A percentile compares a stretch with the other conserved stretches of the same genome.
phyloP scores from a whole-genome alignment of 2,888 invertebrate genomes.

The Fragum fragum region DNA sequence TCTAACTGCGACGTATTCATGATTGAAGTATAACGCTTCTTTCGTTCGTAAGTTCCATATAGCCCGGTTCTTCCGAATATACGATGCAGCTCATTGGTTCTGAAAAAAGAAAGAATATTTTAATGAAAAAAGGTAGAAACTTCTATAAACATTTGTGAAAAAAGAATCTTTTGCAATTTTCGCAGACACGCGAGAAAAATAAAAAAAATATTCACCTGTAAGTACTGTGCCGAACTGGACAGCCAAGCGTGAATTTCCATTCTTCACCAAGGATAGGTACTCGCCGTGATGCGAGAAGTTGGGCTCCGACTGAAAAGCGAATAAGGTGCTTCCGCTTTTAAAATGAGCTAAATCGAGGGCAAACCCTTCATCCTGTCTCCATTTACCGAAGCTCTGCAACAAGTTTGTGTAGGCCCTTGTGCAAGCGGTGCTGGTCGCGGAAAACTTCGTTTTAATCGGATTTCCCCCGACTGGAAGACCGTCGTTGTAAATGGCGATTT shows the following conservation, averaged over 20 bases:
- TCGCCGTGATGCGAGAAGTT: constrained; percentile 43
- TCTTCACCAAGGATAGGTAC: constrained; percentile 41
- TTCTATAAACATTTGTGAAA: no score
- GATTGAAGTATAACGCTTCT: constrained; percentile 29
- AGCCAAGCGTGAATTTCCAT: constrained; percentile 34
- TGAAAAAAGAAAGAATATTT: constrained; percentile 28
- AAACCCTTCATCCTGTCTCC: constrained; percentile 44
- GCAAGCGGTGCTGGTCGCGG: constrained; percentile 5
- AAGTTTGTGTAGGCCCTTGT: constrained; percentile 46
- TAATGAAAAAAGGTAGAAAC: no score
- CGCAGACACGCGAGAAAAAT: neutral
- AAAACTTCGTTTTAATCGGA: constrained; percentile 34
- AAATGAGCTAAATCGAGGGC: constrained; percentile 21
- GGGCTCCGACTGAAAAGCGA: constrained; percentile 41
- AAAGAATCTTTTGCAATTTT: no score
- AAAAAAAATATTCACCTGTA: neutral
- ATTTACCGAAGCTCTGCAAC: constrained; percentile 40
- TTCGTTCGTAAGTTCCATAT: constrained; percentile 33
- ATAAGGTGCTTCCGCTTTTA: constrained; percentile 31
- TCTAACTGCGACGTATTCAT: constrained; percentile 48
- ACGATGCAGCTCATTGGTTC: constrained; percentile 55
- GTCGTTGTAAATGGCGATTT: constrained; percentile 49
- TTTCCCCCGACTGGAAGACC: constrained; percentile 56
- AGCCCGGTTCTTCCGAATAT: constrained; percentile 43
- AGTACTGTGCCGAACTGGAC: constrained; percentile 7